Evolutionary conservation across 1,140 invertebrate species (phyloP), one percentile per base, ranked within the genome.

Genomic region (Lerema accius): DNA sequence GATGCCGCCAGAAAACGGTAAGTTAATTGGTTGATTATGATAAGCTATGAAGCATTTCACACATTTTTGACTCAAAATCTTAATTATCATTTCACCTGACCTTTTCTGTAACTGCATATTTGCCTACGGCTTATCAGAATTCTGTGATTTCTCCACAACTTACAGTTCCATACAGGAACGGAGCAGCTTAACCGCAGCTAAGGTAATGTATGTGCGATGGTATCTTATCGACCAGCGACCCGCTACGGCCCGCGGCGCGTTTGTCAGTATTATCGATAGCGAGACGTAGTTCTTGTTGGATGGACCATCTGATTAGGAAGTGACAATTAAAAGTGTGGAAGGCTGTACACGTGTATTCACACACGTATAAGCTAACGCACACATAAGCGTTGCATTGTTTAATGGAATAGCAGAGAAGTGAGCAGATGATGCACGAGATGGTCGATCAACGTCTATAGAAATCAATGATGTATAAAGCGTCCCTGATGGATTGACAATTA

Each of bases 131-230:
- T 17, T 43, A 43, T 43, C 40, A 43, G 19, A 23, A 23, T 23
- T 23, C 14, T 15, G 15, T 17, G 40, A 43, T 43, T 16, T 46
- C 43, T 26, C 19, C 5, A 23, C 2, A 40, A 6, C 43, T 26
- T 26, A 46, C 11, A 46, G 43, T 3, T 26, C 43, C 43, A 53
- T 53, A 53, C 50, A 26, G 42, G 53, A 55, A 55, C 15, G 61
- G 61, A 16, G 43, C 40, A 48, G 46, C 39, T 63, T 63, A 63
- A n/a, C 61, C 61, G 50, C 48, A 19, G 46, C 51, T 53, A 63
- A 48, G 61, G 61, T 63, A 63, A 63, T 63, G 50, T 63, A 63
- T 63, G 45, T 63, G 40, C 60, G 61, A 63, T 63, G 50, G 19
- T 63, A 63, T 63, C 61, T 43, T 26, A 23, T 46, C 39, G 37